phyloP scores from a whole-genome alignment of 2,113 vertebrate genomes.

The Todiramphus saurophagus region DNA sequence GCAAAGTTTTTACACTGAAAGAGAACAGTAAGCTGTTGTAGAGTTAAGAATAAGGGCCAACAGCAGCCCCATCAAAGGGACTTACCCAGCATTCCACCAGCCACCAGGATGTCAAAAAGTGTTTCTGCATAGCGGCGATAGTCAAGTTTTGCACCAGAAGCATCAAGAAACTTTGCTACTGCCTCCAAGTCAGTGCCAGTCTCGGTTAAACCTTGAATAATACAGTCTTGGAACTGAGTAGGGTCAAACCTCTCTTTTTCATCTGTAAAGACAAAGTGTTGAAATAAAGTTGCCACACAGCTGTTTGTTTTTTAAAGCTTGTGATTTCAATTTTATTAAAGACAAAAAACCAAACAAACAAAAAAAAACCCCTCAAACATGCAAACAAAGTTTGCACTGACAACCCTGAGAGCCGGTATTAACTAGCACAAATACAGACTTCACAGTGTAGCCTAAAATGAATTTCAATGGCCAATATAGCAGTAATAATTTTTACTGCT shows the following conservation, averaged over 20 bases:
- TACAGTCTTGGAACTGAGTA: constrained; percentile 99
- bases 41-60: neutral
- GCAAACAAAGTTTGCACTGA: neutral
- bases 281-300: neutral
- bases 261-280: constrained; percentile 78
- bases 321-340: neutral
- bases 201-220: constrained; percentile 99
- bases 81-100: constrained; percentile 98
- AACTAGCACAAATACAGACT: neutral
- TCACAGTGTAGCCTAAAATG: neutral
- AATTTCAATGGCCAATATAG: neutral
- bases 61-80: neutral
- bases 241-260: constrained; percentile 99
- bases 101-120: constrained; percentile 99
- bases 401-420: neutral
- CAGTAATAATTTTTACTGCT: neutral
- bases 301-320: neutral
- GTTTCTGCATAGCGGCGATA: constrained; percentile 99
- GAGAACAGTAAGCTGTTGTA: neutral
- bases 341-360: neutral
- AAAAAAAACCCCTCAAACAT: neutral
- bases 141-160: constrained; percentile 98
- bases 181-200: constrained; percentile 98
- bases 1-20: neutral
- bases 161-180: constrained; percentile 98